phyloP scores from a whole-genome alignment of 1,140 invertebrate genomes.

The Lasioglossum albipes region DNA sequence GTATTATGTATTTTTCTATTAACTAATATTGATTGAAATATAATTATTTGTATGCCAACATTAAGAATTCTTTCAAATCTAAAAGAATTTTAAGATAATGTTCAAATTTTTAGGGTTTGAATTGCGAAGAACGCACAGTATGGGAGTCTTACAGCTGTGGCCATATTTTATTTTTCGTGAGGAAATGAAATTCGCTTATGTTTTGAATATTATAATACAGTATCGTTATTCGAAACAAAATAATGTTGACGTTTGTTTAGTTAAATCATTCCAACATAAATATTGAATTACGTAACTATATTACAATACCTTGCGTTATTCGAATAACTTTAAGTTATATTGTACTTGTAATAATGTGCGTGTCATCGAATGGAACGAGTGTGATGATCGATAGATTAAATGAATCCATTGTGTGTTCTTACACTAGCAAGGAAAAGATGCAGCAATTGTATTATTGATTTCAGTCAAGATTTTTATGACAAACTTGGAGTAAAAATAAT shows the following conservation, averaged over 20 bases:
- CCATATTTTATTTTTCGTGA: not conserved
- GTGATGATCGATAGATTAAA: not conserved
- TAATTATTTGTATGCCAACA: too few species aligned
- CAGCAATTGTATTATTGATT: too few species aligned
- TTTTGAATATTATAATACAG: constrained; percentile 22
- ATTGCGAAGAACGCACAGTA: not conserved
- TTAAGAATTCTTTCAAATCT: not conserved
- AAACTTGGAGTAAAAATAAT: too few species aligned
- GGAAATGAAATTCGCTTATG: constrained; percentile 13
- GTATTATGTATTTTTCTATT: too few species aligned
- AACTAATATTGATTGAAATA: too few species aligned
- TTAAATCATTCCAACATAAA: not conserved
- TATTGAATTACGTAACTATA: constrained; percentile 4
- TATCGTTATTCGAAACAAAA: not conserved
- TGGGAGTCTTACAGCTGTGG: not conserved
- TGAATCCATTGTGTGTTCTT: not conserved
- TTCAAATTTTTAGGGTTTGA: not conserved
- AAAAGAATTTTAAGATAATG: not conserved
- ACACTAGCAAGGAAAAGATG: not conserved
- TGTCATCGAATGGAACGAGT: not conserved
- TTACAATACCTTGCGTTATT: not conserved
- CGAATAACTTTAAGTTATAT: not conserved
- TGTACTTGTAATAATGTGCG: not conserved
- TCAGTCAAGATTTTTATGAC: too few species aligned
- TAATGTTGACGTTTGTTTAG: not conserved